A percentile compares a stretch with the other conserved stretches of the same genome.
phyloP scores from a whole-genome alignment of 2,888 invertebrate species.

The Agrochola macilenta region DNA sequence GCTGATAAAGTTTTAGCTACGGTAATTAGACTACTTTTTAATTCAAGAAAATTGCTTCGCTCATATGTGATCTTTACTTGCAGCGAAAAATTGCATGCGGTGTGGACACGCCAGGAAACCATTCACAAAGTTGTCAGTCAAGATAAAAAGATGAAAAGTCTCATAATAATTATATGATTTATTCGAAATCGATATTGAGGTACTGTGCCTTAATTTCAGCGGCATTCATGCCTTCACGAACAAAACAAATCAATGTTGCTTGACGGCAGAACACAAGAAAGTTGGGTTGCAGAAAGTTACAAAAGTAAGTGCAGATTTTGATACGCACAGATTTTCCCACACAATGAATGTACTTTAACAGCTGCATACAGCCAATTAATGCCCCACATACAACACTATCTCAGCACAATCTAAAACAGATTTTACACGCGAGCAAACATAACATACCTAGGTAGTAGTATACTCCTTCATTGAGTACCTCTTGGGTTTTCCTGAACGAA shows the following conservation, averaged over 20 bases:
- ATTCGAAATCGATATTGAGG: background rate
- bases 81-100: background rate
- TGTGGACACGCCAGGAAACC: background rate
- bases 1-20: background rate
- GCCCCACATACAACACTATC: background rate
- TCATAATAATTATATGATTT: background rate
- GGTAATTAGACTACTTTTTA: background rate
- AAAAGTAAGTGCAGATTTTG: background rate
- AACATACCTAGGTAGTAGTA: background rate
- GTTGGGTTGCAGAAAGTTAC: too few species aligned
- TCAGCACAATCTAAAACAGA: slow-evolving; percentile 19
- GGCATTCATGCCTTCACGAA: background rate
- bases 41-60: background rate
- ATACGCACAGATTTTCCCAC: background rate
- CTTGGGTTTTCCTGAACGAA: slow-evolving; percentile 23
- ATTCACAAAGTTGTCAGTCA: background rate
- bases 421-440: slow-evolving; percentile 18
- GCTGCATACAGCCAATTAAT: slow-evolving; percentile 12
- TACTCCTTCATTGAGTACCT: slow-evolving; percentile 32
- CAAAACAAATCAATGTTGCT: background rate
- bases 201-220: background rate
- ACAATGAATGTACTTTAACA: background rate
- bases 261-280: background rate
- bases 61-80: background rate
- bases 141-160: background rate